Evolutionary conservation across 1,140 invertebrate species (phyloP).

Genomic region (Drosophila littoralis): DNA sequence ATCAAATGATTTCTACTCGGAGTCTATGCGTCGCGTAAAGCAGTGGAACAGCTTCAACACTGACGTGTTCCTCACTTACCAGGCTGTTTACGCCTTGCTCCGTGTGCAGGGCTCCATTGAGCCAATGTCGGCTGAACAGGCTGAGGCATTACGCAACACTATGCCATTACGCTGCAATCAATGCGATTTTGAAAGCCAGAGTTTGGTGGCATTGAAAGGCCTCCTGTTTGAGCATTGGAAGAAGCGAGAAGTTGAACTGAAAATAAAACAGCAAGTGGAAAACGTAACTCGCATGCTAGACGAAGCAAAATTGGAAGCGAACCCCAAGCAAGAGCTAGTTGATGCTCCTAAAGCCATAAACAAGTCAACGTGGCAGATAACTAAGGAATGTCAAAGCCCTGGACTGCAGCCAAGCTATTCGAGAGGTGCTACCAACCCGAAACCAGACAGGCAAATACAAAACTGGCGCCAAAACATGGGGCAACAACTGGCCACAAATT

Average conservation of each 20-base stretch:
- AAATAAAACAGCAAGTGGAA: slow-evolving; percentile 36
- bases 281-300: slow-evolving; percentile 42
- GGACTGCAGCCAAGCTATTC: neutral
- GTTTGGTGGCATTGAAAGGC: slow-evolving; percentile 35
- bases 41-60: slow-evolving; percentile 73
- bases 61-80: slow-evolving; percentile 55
- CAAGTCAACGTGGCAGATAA: neutral
- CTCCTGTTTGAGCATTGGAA: slow-evolving; percentile 62
- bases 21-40: slow-evolving; percentile 19
- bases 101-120: slow-evolving; percentile 46
- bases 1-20: slow-evolving; percentile 62
- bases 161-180: slow-evolving; percentile 49
- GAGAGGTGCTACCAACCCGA: neutral
- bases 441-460: neutral
- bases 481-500: neutral
- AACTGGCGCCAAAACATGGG: neutral
- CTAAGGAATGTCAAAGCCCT: neutral
- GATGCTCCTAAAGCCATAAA: neutral
- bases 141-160: neutral
- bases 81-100: slow-evolving; percentile 42
- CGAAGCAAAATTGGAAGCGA: slow-evolving; percentile 21
- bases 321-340: neutral
- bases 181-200: slow-evolving; percentile 46
- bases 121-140: slow-evolving; percentile 25
- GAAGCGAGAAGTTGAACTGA: slow-evolving; percentile 20